Evolutionary conservation across 64 coral and sea anemone species (phyloP), one percentile per base, ranked within the genome.

Genomic region (Stichodactyla helianthus): DNA sequence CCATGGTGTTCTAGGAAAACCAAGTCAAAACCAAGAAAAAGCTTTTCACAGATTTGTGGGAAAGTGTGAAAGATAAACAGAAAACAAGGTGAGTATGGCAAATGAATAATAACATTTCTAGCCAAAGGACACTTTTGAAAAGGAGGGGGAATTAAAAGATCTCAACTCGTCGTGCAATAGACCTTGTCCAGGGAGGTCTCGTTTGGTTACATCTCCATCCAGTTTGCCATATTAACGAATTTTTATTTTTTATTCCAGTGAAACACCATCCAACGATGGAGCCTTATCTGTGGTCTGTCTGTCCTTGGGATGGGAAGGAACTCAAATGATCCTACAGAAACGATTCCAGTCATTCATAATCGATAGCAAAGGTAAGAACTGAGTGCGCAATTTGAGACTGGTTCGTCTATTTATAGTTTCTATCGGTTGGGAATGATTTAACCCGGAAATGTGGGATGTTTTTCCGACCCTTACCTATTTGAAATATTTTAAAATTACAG

Each of bases 241-340:
- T 71, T 15, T 88, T 13, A 13, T 79, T 27, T 83, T 5, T 82
- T 56, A 50, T 58, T 78, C 51, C 74, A 96, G 94, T 53, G 88
- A 74, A 74, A 80, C 81, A 53, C 90, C 77, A 14, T 80, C 51
- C 9, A 80, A 92, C 17, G 90, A 76, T 85, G 91, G 91, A 25
- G 94, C 91, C 9, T 84, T 92, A 67, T 93, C 94, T 16, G 82
- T 96, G 19, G 80, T 96, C 26, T 96, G 91, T 52, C 82, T 96
- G 18, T 77, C 91, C 12, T 55, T 96, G 6, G 88, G 87, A 31
- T 96, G 94, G 94, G 20, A 62, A 63, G 6, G 28, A 76, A 55
- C 57, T 84, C 26, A 7, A 93, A 60, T 59, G 19, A 89, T 93
- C 19, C 14, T 93, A 44, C 80, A 89, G 22, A 87, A 71, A 50